Evolutionary conservation across 2,797 vertebrate species (phyloP), one percentile per base, ranked within the genome.

Genomic region (Vipera latastei): DNA sequence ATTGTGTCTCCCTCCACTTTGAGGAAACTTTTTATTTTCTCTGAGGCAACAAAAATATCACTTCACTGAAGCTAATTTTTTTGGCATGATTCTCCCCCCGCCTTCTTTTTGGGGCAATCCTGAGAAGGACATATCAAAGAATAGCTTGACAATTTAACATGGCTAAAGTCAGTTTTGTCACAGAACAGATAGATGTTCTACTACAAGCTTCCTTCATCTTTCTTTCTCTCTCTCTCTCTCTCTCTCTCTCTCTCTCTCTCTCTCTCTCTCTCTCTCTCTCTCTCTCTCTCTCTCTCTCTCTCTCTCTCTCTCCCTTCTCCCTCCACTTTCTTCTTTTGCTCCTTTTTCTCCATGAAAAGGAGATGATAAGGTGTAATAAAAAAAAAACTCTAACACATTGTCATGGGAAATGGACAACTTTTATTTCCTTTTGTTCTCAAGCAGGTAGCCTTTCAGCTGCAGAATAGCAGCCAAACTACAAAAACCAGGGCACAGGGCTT

Each of bases 21-120:
- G 56, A n/a, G 53, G 63, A 86, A 90, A 65, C 65, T 92, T 94
- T 90, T 51, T 22, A 92, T 90, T 12, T 59, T 88, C 90, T 65
- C 28, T 56, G 78, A 83, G 63, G 0, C n/a, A 94, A 61, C 7
- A 55, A n/a, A 14, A 51, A 51, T 12, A 60, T 13, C 44, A 20
- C 51, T 48, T 56, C 22, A 60, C 7, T 87, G 88, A 59, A 16
- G 2, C 12, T 4, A 56, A 1, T 28, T 16, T 4, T 92, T 86
- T 18, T 90, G 92, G 86, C 73, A 86, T 92, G 90, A 94, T 85
- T 83, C 91, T 86, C 55, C 93, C n/a, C 55, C 93, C 20, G 25
- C 55, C 89, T 12, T 90, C 94, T 1, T 6, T 88, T 89, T 89
- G 32, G 90, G 89, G 94, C 86, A 16, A 92, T 48, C 8, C 91